These are phyloP conservation scores for Notodonta ziczac DNA, from an alignment of 2,888 invertebrate genomes.

Conservation along the genomic window DNA sequence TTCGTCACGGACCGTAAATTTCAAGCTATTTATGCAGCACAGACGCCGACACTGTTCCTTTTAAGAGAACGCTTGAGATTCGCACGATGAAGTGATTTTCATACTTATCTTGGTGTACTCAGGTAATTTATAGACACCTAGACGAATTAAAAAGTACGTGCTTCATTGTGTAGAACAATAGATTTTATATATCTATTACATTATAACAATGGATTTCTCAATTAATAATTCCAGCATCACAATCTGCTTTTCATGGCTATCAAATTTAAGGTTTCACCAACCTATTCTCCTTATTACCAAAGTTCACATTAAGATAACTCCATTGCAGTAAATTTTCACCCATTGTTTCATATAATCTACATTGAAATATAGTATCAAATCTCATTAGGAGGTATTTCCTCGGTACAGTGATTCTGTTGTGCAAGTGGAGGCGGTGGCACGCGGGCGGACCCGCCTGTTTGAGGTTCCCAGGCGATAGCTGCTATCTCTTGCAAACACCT, in stretches of 20 bases:
- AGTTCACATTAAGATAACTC: neutral
- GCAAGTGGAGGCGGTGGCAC: conserved; percentile 73
- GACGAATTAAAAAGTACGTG: neutral
- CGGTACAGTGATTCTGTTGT: conserved; percentile 54
- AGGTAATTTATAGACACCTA: conserved; percentile 13
- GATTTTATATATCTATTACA: too few species aligned
- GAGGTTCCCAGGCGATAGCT: conserved; percentile 81
- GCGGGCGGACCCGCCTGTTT: conserved; percentile 76
- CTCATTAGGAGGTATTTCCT: conserved; percentile 45
- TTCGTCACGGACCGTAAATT: conserved; percentile 52
- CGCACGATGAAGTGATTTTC: conserved; percentile 39
- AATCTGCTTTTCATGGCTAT: too few species aligned
- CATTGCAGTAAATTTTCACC: neutral
- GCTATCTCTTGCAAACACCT: conserved; percentile 82
- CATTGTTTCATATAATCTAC: too few species aligned
- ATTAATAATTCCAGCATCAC: too few species aligned
- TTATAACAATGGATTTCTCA: too few species aligned
- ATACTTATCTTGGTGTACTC: conserved; percentile 38
- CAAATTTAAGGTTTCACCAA: too few species aligned
- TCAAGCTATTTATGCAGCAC: conserved; percentile 53
- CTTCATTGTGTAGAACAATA: neutral
- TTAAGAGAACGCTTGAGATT: conserved; percentile 42
- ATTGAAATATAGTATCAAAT: neutral
- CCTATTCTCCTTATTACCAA: too few species aligned
- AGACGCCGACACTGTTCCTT: conserved; percentile 49